phyloP scores from a whole-genome alignment of 1,140 invertebrate genomes.

The Brevipalpus yothersi region DNA sequence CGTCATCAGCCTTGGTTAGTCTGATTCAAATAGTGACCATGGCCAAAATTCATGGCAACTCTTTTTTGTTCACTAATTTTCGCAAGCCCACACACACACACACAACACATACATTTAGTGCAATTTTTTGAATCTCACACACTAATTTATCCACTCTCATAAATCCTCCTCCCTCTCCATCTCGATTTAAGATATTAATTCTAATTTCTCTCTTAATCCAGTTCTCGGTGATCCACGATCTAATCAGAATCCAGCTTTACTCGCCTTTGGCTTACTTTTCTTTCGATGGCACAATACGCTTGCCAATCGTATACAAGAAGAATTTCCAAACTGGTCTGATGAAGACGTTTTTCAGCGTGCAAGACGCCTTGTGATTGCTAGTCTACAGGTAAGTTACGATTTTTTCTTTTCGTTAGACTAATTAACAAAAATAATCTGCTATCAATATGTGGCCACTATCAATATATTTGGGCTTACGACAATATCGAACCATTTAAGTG shows the following conservation, averaged over 20 bases:
- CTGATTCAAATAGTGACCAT: no score
- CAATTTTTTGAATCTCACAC: no score
- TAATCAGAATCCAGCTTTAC: conserved; percentile 86
- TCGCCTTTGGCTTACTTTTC: conserved; percentile 76
- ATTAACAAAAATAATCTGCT: neutral
- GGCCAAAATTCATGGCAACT: no score
- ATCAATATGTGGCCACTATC: neutral
- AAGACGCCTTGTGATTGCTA: conserved; percentile 66
- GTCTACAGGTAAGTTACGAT: conserved; percentile 47
- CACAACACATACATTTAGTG: no score
- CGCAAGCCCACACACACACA: no score
- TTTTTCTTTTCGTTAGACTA: neutral
- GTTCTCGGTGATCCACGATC: conserved; percentile 84
- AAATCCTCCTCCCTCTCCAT: no score
- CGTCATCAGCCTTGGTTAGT: no score
- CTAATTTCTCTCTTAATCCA: conserved; percentile 19
- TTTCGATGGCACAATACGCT: conserved; percentile 88
- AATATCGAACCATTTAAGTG: neutral
- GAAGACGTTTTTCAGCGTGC: conserved; percentile 82
- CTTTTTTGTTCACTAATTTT: no score
- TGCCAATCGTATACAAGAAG: conserved; percentile 41
- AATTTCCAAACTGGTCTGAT: conserved; percentile 68
- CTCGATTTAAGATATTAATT: neutral
- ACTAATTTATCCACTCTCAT: no score
- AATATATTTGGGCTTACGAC: neutral